phyloP scores from a whole-genome alignment of 2,888 invertebrate genomes.

The Eledona agricola region DNA sequence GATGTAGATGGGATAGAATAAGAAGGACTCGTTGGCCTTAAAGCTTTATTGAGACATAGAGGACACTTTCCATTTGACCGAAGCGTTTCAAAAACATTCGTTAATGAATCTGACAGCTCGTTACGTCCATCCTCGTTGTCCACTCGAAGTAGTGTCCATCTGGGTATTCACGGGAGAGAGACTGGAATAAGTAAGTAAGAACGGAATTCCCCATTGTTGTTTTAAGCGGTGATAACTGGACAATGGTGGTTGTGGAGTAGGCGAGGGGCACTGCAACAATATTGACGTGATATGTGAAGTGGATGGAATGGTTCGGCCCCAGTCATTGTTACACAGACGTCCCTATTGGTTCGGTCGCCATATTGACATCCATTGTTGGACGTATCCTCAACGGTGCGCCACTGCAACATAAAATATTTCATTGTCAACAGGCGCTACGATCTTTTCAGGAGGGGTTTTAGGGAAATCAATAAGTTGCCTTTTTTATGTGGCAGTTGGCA shows the following conservation, averaged over 20 bases:
- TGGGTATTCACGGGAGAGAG: conserved; percentile 12
- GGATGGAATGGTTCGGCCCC: conserved; percentile 51
- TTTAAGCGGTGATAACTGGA: conserved; percentile 53
- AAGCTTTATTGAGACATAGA: conserved; percentile 21
- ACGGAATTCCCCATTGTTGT: conserved; percentile 42
- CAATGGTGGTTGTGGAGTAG: conserved; percentile 46
- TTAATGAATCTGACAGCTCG: conserved; percentile 41
- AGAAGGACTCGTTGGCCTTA: neutral
- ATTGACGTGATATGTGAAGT: conserved; percentile 59
- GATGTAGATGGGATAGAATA: too few species aligned
- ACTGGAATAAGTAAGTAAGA: conserved; percentile 10
- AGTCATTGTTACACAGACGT: conserved; percentile 42
- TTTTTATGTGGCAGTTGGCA: too few species aligned
- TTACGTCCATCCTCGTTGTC: conserved; percentile 21
- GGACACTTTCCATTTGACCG: neutral
- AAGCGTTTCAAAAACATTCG: conserved; percentile 43
- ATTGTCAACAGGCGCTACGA: conserved; percentile 17
- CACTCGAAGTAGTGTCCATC: conserved; percentile 22
- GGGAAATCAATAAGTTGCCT: too few species aligned
- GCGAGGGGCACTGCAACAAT: conserved; percentile 55
- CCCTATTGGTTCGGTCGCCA: conserved; percentile 58
- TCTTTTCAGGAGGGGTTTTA: conserved; percentile 10
- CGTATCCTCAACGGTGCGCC: conserved; percentile 16
- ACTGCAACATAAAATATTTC: conserved; percentile 30
- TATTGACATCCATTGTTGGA: conserved; percentile 47